Percentiles rank a stretch among this genome's conserved stretches.
Conservation (phyloP, 2,888 invertebrate species). For the Heliconius hortense region DNA sequence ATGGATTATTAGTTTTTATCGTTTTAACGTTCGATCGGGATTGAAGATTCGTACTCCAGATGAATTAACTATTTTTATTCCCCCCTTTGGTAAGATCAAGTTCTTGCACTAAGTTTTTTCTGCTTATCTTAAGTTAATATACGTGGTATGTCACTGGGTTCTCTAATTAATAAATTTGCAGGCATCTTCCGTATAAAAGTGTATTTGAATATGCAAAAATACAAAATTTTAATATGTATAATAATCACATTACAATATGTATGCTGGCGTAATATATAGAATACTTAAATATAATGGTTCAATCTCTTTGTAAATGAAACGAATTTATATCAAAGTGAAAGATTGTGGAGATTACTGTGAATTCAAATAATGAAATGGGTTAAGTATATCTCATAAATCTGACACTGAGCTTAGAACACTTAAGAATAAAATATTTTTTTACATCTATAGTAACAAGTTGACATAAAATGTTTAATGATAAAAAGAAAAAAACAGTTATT, state of each 20-base stretch:
- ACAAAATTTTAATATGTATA: background rate
- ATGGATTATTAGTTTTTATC: no score
- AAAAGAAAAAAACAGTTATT: no score
- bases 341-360: slow-evolving; percentile 19
- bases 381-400: slow-evolving; percentile 23
- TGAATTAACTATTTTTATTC: no score
- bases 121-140: background rate
- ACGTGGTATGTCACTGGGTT: background rate
- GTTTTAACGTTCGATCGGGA: no score
- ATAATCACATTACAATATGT: background rate
- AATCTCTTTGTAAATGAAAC: slow-evolving; percentile 20
- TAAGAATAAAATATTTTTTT: slow-evolving; percentile 12
- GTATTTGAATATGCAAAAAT: background rate
- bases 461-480: background rate
- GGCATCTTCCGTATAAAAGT: background rate
- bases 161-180: background rate
- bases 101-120: background rate
- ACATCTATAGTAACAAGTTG: slow-evolving; percentile 6
- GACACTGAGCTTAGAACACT: slow-evolving; percentile 18
- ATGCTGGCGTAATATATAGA: background rate
- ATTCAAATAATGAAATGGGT: slow-evolving; percentile 23
- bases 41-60: no score
- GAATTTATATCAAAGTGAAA: slow-evolving; percentile 18
- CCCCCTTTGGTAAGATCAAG: accelerated
- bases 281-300: slow-evolving; percentile 13